Conservation (phyloP, 2,888 invertebrate genomes). For the Harpalus rubripes region DNA sequence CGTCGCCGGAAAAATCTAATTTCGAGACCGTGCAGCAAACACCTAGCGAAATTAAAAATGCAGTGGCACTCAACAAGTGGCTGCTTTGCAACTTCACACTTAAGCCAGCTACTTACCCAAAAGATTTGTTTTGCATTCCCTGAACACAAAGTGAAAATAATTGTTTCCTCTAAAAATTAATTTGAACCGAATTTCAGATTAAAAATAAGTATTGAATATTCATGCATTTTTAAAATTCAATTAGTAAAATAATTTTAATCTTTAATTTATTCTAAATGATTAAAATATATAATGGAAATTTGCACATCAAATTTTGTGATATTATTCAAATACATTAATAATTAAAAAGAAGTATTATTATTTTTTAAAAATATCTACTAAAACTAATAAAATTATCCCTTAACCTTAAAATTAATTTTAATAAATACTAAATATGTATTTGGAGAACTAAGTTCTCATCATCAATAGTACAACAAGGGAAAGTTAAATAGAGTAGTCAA, state of each 20-base stretch:
- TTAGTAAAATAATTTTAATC: background rate
- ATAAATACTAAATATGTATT: no score
- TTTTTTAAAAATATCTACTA: no score
- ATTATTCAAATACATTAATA: no score
- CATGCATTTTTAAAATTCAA: background rate
- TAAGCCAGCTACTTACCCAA: background rate
- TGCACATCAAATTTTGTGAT: no score
- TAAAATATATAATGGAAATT: background rate
- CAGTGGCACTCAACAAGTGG: constrained; percentile 58
- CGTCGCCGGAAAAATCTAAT: constrained; percentile 59
- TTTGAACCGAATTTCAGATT: background rate
- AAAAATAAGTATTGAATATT: background rate
- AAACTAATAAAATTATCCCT: no score
- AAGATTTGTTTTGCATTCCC: background rate
- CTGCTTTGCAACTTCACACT: background rate
- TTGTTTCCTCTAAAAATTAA: background rate
- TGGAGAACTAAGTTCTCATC: no score
- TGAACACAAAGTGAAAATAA: background rate
- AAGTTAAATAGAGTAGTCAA: no score
- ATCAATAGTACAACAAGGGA: no score
- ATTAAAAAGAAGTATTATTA: no score
- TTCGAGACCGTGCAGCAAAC: constrained; percentile 53
- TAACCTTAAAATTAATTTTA: no score
- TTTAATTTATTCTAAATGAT: background rate
- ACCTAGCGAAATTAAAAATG: constrained; percentile 59